Conservation (phyloP, 2,797 vertebrate genomes). For the Dipus sagitta region DNA sequence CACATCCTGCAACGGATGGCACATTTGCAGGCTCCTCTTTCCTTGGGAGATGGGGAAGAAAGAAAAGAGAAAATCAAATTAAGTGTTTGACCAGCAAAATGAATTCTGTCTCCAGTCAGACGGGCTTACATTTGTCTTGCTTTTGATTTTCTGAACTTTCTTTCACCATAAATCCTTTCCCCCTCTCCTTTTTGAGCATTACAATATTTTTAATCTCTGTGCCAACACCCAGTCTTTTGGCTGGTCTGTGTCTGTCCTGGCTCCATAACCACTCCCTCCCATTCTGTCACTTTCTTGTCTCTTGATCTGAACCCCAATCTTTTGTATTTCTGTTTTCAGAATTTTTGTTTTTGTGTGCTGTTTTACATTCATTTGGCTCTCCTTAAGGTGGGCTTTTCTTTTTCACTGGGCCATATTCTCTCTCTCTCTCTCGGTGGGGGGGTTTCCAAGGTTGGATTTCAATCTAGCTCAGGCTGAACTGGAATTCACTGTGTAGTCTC, state of each 20-base stretch:
- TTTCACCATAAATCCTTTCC: slow-evolving; percentile 71
- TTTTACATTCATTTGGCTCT: background rate
- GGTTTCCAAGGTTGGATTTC: too few relatives aligned
- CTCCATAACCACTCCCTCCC: background rate
- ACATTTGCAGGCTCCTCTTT: background rate
- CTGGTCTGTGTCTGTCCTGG: background rate
- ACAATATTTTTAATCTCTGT: slow-evolving; percentile 52
- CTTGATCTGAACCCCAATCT: background rate
- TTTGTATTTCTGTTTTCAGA: background rate
- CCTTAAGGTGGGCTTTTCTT: background rate
- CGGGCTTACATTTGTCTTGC: slow-evolving; percentile 57
- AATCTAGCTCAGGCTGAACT: too few relatives aligned
- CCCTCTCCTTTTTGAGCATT: slow-evolving; percentile 28
- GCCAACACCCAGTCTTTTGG: slow-evolving; percentile 59
- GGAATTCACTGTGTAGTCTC: too few relatives aligned
- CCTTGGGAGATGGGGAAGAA: slow-evolving; percentile 4
- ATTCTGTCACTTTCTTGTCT: background rate
- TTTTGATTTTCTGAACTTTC: slow-evolving; percentile 74
- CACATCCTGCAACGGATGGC: background rate
- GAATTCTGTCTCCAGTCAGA: slow-evolving; percentile 59
- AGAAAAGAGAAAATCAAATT: slow-evolving; percentile 45
- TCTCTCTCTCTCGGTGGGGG: too few relatives aligned
- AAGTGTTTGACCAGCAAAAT: slow-evolving; percentile 51
- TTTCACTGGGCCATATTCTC: background rate
- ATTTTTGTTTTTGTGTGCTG: background rate